These are phyloP conservation scores for Gastrophysa polygoni DNA, from an alignment of 2,888 invertebrate species.

Conservation along the genomic window DNA sequence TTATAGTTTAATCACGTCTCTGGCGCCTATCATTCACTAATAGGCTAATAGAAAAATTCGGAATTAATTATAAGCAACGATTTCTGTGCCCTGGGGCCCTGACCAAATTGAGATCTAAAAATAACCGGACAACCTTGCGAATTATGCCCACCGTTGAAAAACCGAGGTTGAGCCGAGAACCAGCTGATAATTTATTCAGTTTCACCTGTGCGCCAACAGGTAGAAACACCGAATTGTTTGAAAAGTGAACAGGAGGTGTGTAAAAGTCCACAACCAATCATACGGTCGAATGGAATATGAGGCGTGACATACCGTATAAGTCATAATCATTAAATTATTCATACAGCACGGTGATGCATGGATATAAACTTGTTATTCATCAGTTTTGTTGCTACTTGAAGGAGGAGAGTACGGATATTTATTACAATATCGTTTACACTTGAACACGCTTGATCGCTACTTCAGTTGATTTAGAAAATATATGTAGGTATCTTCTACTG, in stretches of 20 bases:
- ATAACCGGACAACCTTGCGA: slow-evolving; percentile 44
- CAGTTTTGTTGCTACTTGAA: slow-evolving; percentile 18
- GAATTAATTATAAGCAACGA: slow-evolving; percentile 15
- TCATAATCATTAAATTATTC: slow-evolving; percentile 51
- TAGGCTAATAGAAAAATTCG: slow-evolving; percentile 18
- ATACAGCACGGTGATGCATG: slow-evolving; percentile 44
- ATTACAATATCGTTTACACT: not conserved
- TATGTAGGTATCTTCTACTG: too few species aligned
- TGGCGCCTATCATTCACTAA: slow-evolving; percentile 16
- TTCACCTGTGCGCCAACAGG: slow-evolving; percentile 33
- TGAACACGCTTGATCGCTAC: too few species aligned
- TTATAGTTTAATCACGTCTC: slow-evolving; percentile 8
- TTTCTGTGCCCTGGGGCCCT: slow-evolving; percentile 11
- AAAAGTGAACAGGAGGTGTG: slow-evolving; percentile 50
- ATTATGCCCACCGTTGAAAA: slow-evolving; percentile 29
- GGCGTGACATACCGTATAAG: slow-evolving; percentile 51
- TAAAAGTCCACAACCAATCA: slow-evolving; percentile 50
- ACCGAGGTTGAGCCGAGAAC: not conserved
- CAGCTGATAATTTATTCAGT: slow-evolving; percentile 26
- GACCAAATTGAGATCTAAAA: slow-evolving; percentile 35
- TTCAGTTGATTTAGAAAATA: too few species aligned
- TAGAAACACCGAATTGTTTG: slow-evolving; percentile 46
- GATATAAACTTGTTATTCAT: slow-evolving; percentile 30
- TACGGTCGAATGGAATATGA: slow-evolving; percentile 42
- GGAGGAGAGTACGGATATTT: not conserved